Base-by-base conservation (phyloP, 2,797 vertebrate species). In the Pipistrellus nathusii region DNA sequence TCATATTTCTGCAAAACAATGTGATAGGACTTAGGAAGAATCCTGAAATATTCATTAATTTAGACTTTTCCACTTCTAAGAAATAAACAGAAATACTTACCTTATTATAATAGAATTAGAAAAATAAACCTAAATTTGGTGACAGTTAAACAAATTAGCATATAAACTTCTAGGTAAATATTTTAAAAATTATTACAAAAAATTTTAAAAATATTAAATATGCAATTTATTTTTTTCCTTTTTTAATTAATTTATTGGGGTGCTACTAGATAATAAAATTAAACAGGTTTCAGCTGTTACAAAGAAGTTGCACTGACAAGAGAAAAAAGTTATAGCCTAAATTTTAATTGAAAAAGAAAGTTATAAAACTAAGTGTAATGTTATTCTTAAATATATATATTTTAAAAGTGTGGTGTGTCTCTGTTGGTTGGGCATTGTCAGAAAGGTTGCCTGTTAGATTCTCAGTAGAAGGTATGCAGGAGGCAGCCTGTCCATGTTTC, bases 1-100 rank as follows among this genome's bases (percentile, higher is more conserved):
- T 78, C 69, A 69, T 75, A 41, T 92, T 94, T 92, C 66, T 90
- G 82, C 18, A 73, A 75, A 92, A 92, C 0, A n/a, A 55, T n/a
- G 21, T 77, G 38, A 23, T 23, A 84, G 77, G 78, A 73, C 30
- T 85, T 92, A 91, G 5, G 0, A 21, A 87, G 55, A 82, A 83
- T 8, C 64, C 38, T 81, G 62, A 95, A 44, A 10, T 83, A 48
- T 48, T 94, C 35, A 91, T 82, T 85, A 77, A 66, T 76, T 92
- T 85, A 69, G 75, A 77, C 44, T 75, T 94, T 75, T 83, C 8
- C 13, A 48, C 15, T 53, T 90, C 48, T 87, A 83, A 81, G 27
- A 73, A 68, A 66, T 90, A 68, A 91, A 68, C 27, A 82, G 44
- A 69, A 82, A 83, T 53, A 8, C 10, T 71, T 41, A 44, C 15